These are phyloP conservation scores for Petrolisthes manimaculis DNA, from an alignment of 2,888 invertebrate species.

Conservation along the genomic window DNA sequence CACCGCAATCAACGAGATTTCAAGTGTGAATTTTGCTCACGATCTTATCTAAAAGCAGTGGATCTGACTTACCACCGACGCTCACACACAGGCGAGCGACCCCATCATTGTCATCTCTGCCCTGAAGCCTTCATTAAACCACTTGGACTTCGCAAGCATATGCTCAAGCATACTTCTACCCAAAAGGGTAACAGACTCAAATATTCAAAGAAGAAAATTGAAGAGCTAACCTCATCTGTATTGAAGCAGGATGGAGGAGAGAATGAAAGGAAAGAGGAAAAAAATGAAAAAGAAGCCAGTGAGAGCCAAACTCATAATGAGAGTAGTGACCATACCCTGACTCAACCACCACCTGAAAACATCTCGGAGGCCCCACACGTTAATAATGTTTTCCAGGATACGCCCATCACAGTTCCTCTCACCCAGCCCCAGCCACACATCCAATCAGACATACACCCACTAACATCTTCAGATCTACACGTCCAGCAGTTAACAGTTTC, in stretches of 20 bases:
- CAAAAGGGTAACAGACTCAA: conserved; percentile 47
- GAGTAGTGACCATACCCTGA: neutral
- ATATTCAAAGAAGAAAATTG: conserved; percentile 56
- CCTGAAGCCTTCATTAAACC: conserved; percentile 53
- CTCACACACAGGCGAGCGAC: conserved; percentile 56
- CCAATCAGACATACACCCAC: conserved; percentile 37
- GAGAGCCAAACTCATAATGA: neutral
- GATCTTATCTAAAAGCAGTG: conserved; percentile 48
- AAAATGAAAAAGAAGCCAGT: neutral
- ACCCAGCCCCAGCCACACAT: conserved; percentile 33
- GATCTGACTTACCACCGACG: conserved; percentile 56
- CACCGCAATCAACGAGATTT: conserved; percentile 57
- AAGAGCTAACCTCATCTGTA: conserved; percentile 48
- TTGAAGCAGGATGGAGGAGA: conserved; percentile 17
- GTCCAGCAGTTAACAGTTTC: conserved; percentile 51
- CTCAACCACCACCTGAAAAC: neutral
- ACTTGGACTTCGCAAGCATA: conserved; percentile 49
- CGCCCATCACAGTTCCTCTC: neutral
- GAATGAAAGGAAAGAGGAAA: neutral
- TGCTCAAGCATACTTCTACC: conserved; percentile 39
- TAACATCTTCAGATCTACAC: conserved; percentile 41
- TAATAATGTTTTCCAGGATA: conserved; percentile 32
- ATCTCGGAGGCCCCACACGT: conserved; percentile 27
- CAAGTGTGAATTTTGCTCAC: conserved; percentile 51
- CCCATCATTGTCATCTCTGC: conserved; percentile 49